Percentiles rank a stretch among this genome's conserved stretches.
Evolutionary conservation across 2,888 invertebrate species (phyloP).

Genomic region (Brachyptera risi): DNA sequence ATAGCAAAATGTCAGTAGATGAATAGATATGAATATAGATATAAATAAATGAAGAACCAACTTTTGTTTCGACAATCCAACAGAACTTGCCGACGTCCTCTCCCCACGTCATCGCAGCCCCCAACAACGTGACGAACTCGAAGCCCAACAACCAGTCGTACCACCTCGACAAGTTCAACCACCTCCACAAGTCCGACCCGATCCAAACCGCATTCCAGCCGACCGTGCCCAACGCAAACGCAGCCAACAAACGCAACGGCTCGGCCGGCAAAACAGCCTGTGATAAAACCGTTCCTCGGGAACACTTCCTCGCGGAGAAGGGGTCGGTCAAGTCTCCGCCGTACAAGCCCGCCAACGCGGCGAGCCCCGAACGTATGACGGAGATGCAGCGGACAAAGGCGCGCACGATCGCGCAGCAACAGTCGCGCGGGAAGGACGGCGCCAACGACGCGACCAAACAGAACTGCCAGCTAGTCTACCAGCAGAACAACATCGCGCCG

Average conservation of each 20-base stretch:
- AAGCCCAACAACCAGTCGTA: neutral
- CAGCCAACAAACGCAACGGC: neutral
- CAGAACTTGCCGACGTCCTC: constrained; percentile 1
- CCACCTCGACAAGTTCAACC: neutral
- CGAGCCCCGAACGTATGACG: neutral
- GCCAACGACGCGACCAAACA: neutral
- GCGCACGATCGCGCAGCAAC: neutral
- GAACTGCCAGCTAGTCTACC: no score
- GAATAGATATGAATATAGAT: neutral
- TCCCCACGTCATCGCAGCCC: neutral
- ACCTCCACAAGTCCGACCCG: neutral
- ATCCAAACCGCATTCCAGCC: neutral
- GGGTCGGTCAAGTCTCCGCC: neutral
- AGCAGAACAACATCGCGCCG: no score
- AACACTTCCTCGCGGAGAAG: neutral
- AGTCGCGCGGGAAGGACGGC: neutral
- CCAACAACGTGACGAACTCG: neutral
- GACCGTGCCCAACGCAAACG: neutral
- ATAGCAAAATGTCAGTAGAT: neutral
- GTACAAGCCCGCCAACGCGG: neutral
- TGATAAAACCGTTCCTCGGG: neutral
- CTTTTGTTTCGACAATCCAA: neutral
- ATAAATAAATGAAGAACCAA: neutral
- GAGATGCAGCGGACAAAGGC: constrained; percentile 10
- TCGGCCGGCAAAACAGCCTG: neutral